Evolutionary conservation across 2,888 invertebrate genomes (phyloP).

Genomic region (Tineola bisselliella): DNA sequence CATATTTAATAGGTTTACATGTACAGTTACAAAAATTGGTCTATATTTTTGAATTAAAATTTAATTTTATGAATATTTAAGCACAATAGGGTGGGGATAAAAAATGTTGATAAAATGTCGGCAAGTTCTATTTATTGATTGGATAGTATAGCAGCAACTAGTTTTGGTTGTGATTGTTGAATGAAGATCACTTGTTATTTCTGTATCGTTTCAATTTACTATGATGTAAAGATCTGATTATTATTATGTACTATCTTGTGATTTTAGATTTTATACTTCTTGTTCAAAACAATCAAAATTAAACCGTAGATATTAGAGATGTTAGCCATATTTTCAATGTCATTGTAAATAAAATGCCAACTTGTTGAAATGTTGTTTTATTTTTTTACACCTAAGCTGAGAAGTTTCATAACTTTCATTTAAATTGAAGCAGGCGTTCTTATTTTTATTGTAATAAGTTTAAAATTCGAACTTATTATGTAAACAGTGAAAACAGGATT

Average conservation of each 20-base stretch:
- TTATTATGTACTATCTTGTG: slow-evolving; percentile 58
- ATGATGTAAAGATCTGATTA: slow-evolving; percentile 43
- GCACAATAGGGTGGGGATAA: slow-evolving; percentile 60
- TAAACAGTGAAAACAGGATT: too few species aligned
- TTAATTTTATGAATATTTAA: slow-evolving; percentile 25
- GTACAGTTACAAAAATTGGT: slow-evolving; percentile 13
- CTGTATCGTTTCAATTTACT: slow-evolving; percentile 1
- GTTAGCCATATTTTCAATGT: slow-evolving; percentile 69
- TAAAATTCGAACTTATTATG: too few species aligned
- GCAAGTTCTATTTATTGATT: slow-evolving; percentile 22
- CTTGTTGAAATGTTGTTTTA: slow-evolving; percentile 51
- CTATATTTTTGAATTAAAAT: slow-evolving; percentile 14
- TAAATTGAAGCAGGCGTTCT: too few species aligned
- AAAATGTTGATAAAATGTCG: slow-evolving; percentile 25
- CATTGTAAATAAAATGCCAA: slow-evolving; percentile 70
- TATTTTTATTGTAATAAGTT: too few species aligned
- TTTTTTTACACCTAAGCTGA: neutral
- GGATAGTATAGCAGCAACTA: neutral
- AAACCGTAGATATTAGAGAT: slow-evolving; percentile 65
- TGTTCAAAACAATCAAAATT: slow-evolving; percentile 66
- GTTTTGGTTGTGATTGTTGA: neutral
- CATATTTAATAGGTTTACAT: too few species aligned
- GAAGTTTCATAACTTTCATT: too few species aligned
- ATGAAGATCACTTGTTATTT: neutral
- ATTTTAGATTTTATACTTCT: slow-evolving; percentile 68